Evolutionary conservation across 2,888 invertebrate species (phyloP).

Genomic region (Melinaea marsaeus): DNA sequence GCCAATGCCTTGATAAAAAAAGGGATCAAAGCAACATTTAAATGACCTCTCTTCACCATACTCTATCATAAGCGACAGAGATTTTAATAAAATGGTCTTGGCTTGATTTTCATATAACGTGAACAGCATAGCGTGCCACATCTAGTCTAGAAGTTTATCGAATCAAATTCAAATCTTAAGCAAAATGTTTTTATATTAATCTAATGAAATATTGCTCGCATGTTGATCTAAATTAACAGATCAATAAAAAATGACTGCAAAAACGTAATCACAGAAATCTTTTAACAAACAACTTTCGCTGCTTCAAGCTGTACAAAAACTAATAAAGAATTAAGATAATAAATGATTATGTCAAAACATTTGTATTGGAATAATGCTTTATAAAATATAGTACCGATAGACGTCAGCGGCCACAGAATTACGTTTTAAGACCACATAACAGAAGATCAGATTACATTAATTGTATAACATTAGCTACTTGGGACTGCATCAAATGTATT

Average conservation of each 20-base stretch:
- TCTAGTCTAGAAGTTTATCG: conserved; percentile 6
- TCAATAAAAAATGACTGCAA: not conserved
- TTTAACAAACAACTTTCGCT: not conserved
- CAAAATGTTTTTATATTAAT: not conserved
- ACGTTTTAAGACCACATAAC: conserved; percentile 32
- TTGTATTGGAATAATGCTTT: not conserved
- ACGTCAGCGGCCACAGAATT: not conserved
- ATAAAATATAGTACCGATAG: not conserved
- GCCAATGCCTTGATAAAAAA: conserved; percentile 5
- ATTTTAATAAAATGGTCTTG: not conserved
- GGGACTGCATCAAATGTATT: conserved; percentile 37
- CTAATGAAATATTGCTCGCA: not conserved
- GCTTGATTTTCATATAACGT: conserved; percentile 3
- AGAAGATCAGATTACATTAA: conserved; percentile 41
- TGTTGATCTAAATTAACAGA: not conserved
- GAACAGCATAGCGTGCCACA: conserved; percentile 5
- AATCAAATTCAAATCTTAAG: conserved; percentile 1
- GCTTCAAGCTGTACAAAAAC: not conserved
- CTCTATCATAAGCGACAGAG: not conserved
- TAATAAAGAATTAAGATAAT: too few relatives aligned
- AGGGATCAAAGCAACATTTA: conserved; percentile 4
- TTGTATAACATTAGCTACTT: conserved; percentile 46
- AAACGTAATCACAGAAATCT: not conserved
- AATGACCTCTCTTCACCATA: not conserved
- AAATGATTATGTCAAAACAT: too few relatives aligned